These are phyloP conservation scores for Drosophila suzukii DNA, from an alignment of 1,140 invertebrate genomes.

Conservation along the genomic window DNA sequence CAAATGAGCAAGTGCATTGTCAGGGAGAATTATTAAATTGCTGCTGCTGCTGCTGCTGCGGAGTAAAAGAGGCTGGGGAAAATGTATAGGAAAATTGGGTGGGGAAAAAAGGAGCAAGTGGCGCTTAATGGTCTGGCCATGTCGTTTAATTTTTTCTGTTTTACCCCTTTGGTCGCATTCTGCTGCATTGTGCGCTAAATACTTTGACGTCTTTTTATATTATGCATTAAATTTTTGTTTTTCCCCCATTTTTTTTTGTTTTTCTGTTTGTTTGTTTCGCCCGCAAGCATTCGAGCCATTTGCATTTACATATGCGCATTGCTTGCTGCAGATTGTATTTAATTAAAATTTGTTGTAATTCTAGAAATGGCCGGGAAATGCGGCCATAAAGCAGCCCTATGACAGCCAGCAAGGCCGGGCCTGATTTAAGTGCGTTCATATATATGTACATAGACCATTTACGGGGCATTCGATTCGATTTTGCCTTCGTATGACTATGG, in stretches of 20 bases:
- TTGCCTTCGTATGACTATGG: conserved; percentile 8
- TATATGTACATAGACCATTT: conserved; percentile 33
- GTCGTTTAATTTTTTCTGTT: conserved; percentile 48
- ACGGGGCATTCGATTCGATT: conserved; percentile 31
- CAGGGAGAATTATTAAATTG: conserved; percentile 65
- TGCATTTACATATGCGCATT: conserved; percentile 75
- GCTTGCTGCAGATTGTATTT: conserved; percentile 62
- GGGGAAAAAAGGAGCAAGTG: conserved; percentile 15
- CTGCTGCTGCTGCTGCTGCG: conserved; percentile 5
- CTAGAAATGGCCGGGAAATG: conserved; percentile 60
- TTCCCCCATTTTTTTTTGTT: conserved; percentile 9
- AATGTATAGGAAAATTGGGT: background rate
- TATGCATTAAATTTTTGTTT: conserved; percentile 4
- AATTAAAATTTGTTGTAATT: conserved; percentile 77
- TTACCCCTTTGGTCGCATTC: conserved; percentile 47
- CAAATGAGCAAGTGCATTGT: conserved; percentile 57
- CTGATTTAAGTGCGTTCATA: conserved; percentile 31
- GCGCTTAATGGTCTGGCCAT: conserved; percentile 59
- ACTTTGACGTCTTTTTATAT: conserved; percentile 49
- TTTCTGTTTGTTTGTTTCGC: conserved; percentile 9
- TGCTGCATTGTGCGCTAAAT: conserved; percentile 65
- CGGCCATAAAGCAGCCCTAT: conserved; percentile 56
- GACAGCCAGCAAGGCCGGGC: conserved; percentile 16
- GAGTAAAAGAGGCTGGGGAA: background rate
- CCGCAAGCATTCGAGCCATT: conserved; percentile 50